Percentiles rank a stretch among this genome's conserved stretches.
Evolutionary conservation across 2,888 invertebrate genomes (phyloP).

Genomic region (Eueremaeus valkanovi): DNA sequence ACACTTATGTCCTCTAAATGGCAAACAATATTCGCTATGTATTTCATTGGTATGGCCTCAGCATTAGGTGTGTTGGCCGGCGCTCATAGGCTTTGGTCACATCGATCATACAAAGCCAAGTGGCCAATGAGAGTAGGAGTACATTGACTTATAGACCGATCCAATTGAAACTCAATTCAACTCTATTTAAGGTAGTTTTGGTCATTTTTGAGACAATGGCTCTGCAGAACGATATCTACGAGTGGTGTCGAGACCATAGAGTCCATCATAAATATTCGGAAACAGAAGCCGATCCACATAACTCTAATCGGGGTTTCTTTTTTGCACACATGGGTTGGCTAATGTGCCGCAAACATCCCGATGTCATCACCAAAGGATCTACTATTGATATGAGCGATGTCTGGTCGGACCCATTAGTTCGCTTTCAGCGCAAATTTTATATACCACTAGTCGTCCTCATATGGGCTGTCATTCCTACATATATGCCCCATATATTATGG

Average conservation of each 20-base stretch:
- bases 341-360: conserved; percentile 36
- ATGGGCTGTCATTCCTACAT: conserved; percentile 36
- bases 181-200: conserved; percentile 56
- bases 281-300: too few species aligned
- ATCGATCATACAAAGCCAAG: conserved; percentile 84
- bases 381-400: conserved; percentile 43
- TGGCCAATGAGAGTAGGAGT: conserved; percentile 68
- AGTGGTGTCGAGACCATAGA: conserved; percentile 52
- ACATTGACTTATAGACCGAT: background rate
- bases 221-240: too few species aligned
- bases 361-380: conserved; percentile 48
- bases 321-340: too few species aligned
- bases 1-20: conserved; percentile 44
- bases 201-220: conserved; percentile 74
- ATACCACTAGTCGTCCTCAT: conserved; percentile 35
- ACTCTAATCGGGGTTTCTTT: too few species aligned
- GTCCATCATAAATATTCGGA: conserved; percentile 53
- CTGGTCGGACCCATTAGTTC: conserved; percentile 37
- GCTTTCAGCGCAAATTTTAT: conserved; percentile 40
- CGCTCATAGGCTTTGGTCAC: conserved; percentile 90
- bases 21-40: conserved; percentile 45
- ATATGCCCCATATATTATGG: conserved; percentile 32
- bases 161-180: background rate
- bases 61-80: conserved; percentile 70
- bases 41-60: background rate